A percentile compares a stretch with the other conserved stretches of the same genome.
Evolutionary conservation across 2,797 vertebrate species (phyloP).

Genomic region (Choloepus didactylus): DNA sequence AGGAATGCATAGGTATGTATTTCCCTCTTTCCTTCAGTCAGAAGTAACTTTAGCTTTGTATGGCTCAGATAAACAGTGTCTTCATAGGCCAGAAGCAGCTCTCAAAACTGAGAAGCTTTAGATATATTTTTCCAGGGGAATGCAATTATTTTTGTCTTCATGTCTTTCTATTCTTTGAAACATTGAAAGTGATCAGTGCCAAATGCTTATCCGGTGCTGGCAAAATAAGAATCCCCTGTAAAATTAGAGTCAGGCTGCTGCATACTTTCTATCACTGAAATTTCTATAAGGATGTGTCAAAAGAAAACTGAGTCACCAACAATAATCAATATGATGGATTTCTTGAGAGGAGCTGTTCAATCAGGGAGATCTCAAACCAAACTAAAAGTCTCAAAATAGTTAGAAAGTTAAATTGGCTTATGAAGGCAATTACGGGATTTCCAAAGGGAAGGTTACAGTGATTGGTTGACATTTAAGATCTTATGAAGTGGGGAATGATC

Average conservation of each 20-base stretch:
- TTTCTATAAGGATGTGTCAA: conserved; percentile 13
- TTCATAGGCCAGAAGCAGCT: conserved; percentile 40
- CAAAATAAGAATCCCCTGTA: conserved; percentile 11
- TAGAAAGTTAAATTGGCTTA: too few species aligned
- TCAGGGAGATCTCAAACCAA: too few species aligned
- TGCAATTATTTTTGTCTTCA: conserved; percentile 52
- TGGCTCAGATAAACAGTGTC: conserved; percentile 12
- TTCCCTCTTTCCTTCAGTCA: background rate
- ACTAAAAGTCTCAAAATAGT: too few species aligned
- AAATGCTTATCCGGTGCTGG: conserved; percentile 47
- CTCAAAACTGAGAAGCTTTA: conserved; percentile 53
- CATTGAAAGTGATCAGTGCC: conserved; percentile 59
- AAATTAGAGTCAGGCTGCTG: background rate
- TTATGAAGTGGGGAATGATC: too few species aligned
- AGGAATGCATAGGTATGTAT: conserved; percentile 96
- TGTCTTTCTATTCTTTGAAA: conserved; percentile 69
- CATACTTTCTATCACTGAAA: conserved; percentile 36
- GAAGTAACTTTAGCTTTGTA: background rate
- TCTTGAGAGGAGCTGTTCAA: too few species aligned
- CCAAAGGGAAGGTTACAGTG: too few species aligned
- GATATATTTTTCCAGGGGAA: conserved; percentile 41
- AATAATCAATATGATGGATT: too few species aligned
- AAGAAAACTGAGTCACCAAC: too few species aligned
- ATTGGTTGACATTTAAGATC: too few species aligned
- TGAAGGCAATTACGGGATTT: too few species aligned